phyloP scores from a whole-genome alignment of 2,113 vertebrate genomes.

The Formicarius rufipectus region DNA sequence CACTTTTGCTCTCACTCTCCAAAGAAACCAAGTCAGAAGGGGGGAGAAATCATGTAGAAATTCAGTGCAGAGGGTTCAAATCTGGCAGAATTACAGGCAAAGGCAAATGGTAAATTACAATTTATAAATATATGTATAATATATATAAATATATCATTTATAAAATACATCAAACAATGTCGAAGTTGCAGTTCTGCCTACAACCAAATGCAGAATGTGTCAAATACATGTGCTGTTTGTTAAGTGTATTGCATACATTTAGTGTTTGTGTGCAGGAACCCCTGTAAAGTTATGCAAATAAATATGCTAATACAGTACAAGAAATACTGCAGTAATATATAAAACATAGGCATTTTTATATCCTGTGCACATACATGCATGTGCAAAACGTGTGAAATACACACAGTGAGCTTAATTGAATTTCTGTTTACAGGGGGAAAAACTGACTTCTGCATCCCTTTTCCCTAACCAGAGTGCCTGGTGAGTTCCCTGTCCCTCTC shows the following conservation, averaged over 20 bases:
- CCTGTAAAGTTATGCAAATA: background rate
- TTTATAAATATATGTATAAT: too few relatives aligned
- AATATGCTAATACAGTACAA: background rate
- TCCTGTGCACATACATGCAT: background rate
- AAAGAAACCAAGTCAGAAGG: background rate
- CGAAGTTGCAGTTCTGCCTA: background rate
- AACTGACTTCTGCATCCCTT: background rate
- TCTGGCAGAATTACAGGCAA: background rate
- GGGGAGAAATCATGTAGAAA: background rate
- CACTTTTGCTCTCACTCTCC: background rate
- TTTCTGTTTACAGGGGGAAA: slow-evolving; percentile 54
- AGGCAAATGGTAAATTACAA: background rate
- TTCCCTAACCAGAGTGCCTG: slow-evolving; percentile 49
- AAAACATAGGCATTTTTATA: background rate
- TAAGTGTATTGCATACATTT: background rate
- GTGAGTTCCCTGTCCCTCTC: background rate
- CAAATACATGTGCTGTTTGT: background rate
- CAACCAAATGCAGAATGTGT: background rate
- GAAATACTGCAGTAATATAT: background rate
- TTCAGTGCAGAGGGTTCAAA: background rate
- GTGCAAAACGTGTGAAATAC: background rate
- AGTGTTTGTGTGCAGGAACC: background rate
- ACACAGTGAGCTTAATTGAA: background rate
- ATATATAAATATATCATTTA: too few relatives aligned
- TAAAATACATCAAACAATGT: background rate